Percentiles rank a stretch among this genome's conserved stretches.
Conservation (phyloP, 2,113 vertebrate genomes). For the Hypocryptadius cinnamomeus region DNA sequence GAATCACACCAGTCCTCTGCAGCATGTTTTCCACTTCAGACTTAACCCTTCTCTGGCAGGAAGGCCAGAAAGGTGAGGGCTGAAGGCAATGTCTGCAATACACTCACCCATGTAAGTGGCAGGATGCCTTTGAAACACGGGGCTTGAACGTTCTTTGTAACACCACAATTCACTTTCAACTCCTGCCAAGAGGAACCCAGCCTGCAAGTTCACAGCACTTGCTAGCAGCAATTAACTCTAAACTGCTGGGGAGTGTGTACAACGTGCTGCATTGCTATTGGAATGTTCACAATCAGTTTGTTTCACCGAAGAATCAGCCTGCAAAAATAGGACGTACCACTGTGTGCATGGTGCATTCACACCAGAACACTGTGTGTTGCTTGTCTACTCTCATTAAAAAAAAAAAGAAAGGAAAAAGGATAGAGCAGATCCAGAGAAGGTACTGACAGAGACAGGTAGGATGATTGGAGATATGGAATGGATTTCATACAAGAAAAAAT, state of each 20-base stretch:
- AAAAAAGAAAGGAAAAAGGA: neutral
- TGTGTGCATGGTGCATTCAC: neutral
- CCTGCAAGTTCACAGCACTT: neutral
- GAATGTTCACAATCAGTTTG: neutral
- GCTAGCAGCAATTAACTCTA: slow-evolving; percentile 3
- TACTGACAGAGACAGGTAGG: neutral
- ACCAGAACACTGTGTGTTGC: neutral
- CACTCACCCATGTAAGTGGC: neutral
- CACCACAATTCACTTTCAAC: neutral
- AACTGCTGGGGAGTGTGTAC: neutral
- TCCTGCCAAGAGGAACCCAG: slow-evolving; percentile 5
- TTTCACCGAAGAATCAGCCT: neutral
- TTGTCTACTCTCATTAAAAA: neutral
- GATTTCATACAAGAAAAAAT: neutral
- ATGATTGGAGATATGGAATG: neutral
- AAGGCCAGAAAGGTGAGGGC: neutral
- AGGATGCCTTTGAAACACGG: neutral
- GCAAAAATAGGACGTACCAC: neutral
- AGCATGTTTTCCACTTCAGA: neutral
- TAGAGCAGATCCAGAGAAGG: neutral
- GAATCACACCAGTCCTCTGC: neutral
- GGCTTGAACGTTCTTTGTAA: neutral
- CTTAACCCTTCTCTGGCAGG: neutral
- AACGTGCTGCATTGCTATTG: neutral
- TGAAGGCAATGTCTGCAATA: neutral